Conservation (phyloP, 2,797 vertebrate species). For the Furcifer pardalis region DNA sequence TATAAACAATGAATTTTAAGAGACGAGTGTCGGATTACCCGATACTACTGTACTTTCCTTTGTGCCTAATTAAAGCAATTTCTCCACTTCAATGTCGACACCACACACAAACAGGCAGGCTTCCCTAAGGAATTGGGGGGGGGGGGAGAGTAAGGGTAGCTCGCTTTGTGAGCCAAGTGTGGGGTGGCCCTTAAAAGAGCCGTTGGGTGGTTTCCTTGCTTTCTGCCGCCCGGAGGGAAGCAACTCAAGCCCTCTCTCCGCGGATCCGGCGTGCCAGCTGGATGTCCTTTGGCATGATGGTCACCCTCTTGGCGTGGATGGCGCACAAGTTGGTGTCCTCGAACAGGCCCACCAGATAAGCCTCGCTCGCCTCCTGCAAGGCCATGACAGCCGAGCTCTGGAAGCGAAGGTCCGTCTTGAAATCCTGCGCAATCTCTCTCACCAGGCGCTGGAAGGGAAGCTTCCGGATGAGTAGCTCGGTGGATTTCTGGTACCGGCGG, state of each 20-base stretch:
- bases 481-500: slow-evolving; percentile 90
- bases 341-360: slow-evolving; percentile 85
- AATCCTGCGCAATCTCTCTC: slow-evolving; percentile 76
- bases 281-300: slow-evolving; percentile 89
- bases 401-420: slow-evolving; percentile 71
- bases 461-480: slow-evolving; percentile 81
- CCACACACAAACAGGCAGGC: too few species aligned
- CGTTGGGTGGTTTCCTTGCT: slow-evolving; percentile 60
- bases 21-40: too few species aligned
- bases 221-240: rapidly evolving
- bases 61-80: too few species aligned
- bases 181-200: slow-evolving; percentile 49
- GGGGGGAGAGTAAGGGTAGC: background rate
- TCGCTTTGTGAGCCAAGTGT: background rate
- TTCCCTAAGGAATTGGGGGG: too few species aligned
- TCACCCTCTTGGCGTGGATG: slow-evolving; percentile 86
- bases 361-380: slow-evolving; percentile 83
- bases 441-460: slow-evolving; percentile 79
- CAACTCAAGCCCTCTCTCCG: slow-evolving; percentile 75
- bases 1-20: too few species aligned
- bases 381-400: slow-evolving; percentile 76
- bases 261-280: slow-evolving; percentile 75
- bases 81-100: too few species aligned
- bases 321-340: slow-evolving; percentile 88
- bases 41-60: too few species aligned